A percentile compares a stretch with the other conserved stretches of the same genome.
Evolutionary conservation across 23 tunicate species (phyloP).

Genomic region (Diplosoma virens): DNA sequence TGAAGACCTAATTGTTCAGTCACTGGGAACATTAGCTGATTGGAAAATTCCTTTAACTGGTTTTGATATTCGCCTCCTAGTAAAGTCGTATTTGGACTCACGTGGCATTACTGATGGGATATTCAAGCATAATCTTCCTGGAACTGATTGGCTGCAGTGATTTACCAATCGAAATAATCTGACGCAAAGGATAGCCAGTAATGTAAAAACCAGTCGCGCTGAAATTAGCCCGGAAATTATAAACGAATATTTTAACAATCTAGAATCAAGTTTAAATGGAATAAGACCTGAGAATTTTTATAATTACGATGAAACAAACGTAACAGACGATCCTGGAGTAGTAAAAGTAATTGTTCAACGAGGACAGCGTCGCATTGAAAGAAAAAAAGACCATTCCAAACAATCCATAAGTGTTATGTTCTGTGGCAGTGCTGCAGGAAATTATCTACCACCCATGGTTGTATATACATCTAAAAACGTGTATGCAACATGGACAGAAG

Average conservation of each 20-base stretch:
- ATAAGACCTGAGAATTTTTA: conserved; percentile 9
- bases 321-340: conserved; percentile 29
- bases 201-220: conserved; percentile 11
- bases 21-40: conserved; percentile 29
- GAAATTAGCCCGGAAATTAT: conserved; percentile 18
- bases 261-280: not conserved
- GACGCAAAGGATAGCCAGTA: conserved; percentile 5
- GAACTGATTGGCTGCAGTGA: conserved; percentile 19
- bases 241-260: conserved; percentile 24
- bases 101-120: not conserved
- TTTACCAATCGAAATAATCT: conserved; percentile 18
- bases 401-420: conserved; percentile 30
- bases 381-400: conserved; percentile 20
- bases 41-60: conserved; percentile 39
- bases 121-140: conserved; percentile 25
- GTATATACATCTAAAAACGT: conserved; percentile 29
- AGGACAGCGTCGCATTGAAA: conserved; percentile 22
- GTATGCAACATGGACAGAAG: conserved; percentile 23
- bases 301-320: conserved; percentile 41
- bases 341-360: conserved; percentile 11
- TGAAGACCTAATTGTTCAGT: too few relatives aligned
- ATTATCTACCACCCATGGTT: conserved; percentile 33
- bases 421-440: conserved; percentile 40
- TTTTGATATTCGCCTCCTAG: conserved; percentile 16
- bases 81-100: conserved; percentile 4